These are phyloP conservation scores for Scelioninae gen. 1 DNA, from an alignment of 2,888 invertebrate genomes.

Conservation along the genomic window DNA sequence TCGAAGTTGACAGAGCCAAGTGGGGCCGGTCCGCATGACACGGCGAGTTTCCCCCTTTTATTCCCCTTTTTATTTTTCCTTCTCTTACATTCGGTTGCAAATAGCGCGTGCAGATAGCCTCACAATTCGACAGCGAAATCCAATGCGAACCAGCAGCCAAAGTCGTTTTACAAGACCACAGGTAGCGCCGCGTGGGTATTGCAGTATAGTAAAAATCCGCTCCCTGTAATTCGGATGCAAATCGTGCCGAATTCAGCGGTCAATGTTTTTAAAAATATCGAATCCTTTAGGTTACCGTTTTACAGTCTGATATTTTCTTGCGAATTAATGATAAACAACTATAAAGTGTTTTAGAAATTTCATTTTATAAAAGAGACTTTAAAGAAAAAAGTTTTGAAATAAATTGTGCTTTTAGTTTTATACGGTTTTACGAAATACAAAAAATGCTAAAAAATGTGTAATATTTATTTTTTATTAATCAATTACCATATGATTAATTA, in stretches of 20 bases:
- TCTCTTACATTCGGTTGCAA: conserved; percentile 45
- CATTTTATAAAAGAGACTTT: too few species aligned
- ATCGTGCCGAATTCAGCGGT: conserved; percentile 41
- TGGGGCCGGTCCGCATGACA: conserved; percentile 75
- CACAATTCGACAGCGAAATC: conserved; percentile 55
- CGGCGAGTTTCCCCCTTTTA: conserved; percentile 65
- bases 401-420: too few species aligned
- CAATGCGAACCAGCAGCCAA: conserved; percentile 56
- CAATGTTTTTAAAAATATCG: conserved; percentile 40
- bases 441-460: too few species aligned
- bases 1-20: conserved; percentile 76
- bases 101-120: conserved; percentile 54
- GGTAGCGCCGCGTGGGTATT: conserved; percentile 65
- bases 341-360: too few species aligned
- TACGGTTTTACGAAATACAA: too few species aligned
- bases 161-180: conserved; percentile 68
- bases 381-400: too few species aligned
- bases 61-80: conserved; percentile 64
- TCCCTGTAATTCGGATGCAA: conserved; percentile 68
- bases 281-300: conserved; percentile 14
- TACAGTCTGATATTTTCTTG: too few species aligned
- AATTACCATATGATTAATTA: conserved; percentile 49
- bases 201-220: conserved; percentile 60
- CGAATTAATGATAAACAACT: too few species aligned
- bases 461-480: too few species aligned